Evolutionary conservation across 2,888 invertebrate genomes (phyloP).

Genomic region (Eupeodes luniger): DNA sequence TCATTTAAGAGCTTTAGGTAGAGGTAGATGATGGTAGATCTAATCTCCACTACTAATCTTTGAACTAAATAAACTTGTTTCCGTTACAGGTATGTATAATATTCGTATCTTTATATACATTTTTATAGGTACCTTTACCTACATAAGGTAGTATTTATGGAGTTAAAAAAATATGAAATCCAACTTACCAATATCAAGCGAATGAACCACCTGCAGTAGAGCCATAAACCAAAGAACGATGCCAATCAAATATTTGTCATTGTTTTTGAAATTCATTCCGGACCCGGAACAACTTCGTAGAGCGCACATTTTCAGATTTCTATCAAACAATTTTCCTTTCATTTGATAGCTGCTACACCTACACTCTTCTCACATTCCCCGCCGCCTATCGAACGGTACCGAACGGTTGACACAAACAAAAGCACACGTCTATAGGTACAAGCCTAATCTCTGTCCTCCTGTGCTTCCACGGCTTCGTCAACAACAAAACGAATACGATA

Average conservation of each 20-base stretch:
- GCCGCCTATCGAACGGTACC: not conserved
- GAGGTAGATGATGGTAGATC: constrained; percentile 13
- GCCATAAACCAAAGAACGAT: constrained; percentile 73
- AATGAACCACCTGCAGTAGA: constrained; percentile 63
- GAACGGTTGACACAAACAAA: constrained; percentile 37
- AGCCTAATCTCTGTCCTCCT: constrained; percentile 56
- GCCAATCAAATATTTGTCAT: constrained; percentile 71
- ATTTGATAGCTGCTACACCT: constrained; percentile 52
- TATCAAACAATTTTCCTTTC: constrained; percentile 66
- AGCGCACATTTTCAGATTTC: constrained; percentile 69
- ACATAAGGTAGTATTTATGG: not conserved
- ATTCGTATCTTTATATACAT: not conserved
- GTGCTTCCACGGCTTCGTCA: constrained; percentile 11
- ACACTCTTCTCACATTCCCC: constrained; percentile 57
- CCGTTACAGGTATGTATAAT: not conserved
- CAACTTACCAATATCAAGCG: constrained; percentile 71
- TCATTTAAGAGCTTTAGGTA: constrained; percentile 22
- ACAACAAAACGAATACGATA: constrained; percentile 5
- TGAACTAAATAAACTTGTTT: constrained; percentile 15
- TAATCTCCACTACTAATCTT: constrained; percentile 51
- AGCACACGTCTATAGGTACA: constrained; percentile 9
- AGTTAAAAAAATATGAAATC: constrained; percentile 38
- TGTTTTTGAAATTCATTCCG: constrained; percentile 61
- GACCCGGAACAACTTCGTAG: constrained; percentile 61
- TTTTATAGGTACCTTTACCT: not conserved